These are phyloP conservation scores for Agrochola lota DNA, from an alignment of 2,888 invertebrate genomes.

Conservation along the genomic window DNA sequence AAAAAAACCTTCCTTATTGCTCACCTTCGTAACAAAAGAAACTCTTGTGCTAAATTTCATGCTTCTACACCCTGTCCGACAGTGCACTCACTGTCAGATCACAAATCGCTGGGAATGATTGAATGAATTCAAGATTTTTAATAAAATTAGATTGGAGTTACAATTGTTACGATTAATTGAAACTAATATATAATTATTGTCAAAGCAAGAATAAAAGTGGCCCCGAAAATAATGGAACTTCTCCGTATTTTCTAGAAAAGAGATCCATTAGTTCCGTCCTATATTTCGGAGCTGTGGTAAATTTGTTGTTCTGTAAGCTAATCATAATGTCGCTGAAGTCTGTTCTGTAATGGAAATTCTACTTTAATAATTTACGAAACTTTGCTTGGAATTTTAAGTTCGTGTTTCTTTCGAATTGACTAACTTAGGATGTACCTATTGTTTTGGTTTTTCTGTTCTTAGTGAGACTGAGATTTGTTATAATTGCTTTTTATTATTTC, in stretches of 20 bases:
- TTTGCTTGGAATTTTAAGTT: conserved; percentile 23
- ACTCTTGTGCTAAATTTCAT: neutral
- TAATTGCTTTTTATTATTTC: neutral
- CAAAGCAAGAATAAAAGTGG: neutral
- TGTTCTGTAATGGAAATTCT: conserved; percentile 5
- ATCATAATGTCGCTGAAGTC: conserved; percentile 38
- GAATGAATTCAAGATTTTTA: neutral
- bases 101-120: neutral
- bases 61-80: neutral
- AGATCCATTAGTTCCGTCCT: conserved; percentile 35
- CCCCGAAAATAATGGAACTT: conserved; percentile 3
- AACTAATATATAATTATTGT: neutral
- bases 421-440: conserved; percentile 7
- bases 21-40: neutral
- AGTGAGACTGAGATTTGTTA: neutral
- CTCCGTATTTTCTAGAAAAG: neutral
- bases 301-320: conserved; percentile 44
- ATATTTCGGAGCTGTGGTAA: conserved; percentile 20
- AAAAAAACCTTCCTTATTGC: neutral
- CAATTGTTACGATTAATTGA: neutral
- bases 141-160: neutral
- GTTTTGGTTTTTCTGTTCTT: neutral
- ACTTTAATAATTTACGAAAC: conserved; percentile 37
- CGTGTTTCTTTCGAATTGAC: conserved; percentile 4
- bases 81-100: too few species aligned